Base-by-base conservation (phyloP, 2,888 invertebrate genomes). In the Lacanobia wlatinum region DNA sequence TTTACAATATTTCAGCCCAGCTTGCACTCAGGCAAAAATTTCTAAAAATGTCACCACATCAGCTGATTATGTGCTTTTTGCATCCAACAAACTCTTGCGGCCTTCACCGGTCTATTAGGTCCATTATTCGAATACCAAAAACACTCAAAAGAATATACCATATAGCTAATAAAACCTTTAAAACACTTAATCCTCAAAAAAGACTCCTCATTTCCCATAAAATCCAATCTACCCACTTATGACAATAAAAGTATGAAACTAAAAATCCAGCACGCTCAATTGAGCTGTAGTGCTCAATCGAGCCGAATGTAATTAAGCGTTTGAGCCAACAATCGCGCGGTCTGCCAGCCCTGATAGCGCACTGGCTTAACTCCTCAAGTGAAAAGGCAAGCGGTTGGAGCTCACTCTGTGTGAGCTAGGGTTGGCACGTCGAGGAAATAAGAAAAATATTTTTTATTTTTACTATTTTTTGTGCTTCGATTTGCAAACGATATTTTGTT, bases 281-380 rank as follows among this genome's bases (percentile, higher is more conserved):
- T 85, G 87, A 89, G 89, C 88, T 76, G 60, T 89, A 90, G 89
- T 88, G 87, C 86, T 87, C 88, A 86, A 84, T 89, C 80, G 85
- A 90, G 86, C 87, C 87, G 80, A 87, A 87, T 88, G 89, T 92
- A 93, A 93, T 93, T 93, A 92, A 92, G 90, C 90, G 89, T 89
- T 92, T 89, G 89, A 91, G 90, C 91, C 90, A 93, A 92, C 92
- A 92, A 91, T 90, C 90, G 90, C 84, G 88, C 84, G 89, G 90
- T 89, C 90, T 90, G 92, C 88, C 88, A 82, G 87, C 76, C 75
- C 85, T 91, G 92, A 93, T 93, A 93, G 91, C 88, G 84, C 78
- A 77, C 73, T 84, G 87, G 90, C 92, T 92, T 92, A 92, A 90
- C 89, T 90, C 85, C 88, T 90, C 89, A 86, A 89, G 86, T 88